These are phyloP conservation scores for Heteromormyrus szaboi DNA, from an alignment of 2,797 vertebrate species.

Conservation along the genomic window DNA sequence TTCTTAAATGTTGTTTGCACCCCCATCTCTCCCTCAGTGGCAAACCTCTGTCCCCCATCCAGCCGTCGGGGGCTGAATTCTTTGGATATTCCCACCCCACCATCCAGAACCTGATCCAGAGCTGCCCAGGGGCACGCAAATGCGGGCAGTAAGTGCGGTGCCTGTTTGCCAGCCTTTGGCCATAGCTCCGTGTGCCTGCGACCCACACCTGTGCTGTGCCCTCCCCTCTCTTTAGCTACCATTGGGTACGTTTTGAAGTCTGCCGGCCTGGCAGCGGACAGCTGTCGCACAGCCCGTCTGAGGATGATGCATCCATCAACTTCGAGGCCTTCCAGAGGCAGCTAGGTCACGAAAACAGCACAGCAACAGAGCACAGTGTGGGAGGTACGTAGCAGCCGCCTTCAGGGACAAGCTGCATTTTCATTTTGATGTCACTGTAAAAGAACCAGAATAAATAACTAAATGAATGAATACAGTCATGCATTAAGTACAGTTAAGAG, in stretches of 20 bases:
- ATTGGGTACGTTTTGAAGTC: conserved; percentile 82
- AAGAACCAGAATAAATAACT: not conserved
- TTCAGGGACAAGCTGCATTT: not conserved
- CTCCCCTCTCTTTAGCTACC: conserved; percentile 58
- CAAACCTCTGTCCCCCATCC: conserved; percentile 50
- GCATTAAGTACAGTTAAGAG: not conserved
- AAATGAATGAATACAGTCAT: not conserved
- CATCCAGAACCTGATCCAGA: conserved; percentile 85
- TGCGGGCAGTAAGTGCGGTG: conserved; percentile 67
- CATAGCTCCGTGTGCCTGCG: no score
- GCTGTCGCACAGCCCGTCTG: conserved; percentile 58
- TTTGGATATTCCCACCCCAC: conserved; percentile 84
- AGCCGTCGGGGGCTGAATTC: conserved; percentile 77
- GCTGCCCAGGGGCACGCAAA: conserved; percentile 80
- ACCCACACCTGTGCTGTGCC: not conserved
- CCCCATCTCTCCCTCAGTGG: conserved; percentile 49
- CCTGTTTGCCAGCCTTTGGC: not conserved
- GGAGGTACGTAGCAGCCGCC: conserved; percentile 42
- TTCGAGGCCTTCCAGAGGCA: conserved; percentile 76
- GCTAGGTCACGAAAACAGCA: conserved; percentile 58
- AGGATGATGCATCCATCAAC: conserved; percentile 68
- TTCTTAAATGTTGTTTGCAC: not conserved
- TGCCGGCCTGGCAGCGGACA: conserved; percentile 69
- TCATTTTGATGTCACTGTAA: not conserved
- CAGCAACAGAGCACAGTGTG: conserved; percentile 48